Conservation (phyloP, 2,113 vertebrate genomes). For the Rhea pennata region DNA sequence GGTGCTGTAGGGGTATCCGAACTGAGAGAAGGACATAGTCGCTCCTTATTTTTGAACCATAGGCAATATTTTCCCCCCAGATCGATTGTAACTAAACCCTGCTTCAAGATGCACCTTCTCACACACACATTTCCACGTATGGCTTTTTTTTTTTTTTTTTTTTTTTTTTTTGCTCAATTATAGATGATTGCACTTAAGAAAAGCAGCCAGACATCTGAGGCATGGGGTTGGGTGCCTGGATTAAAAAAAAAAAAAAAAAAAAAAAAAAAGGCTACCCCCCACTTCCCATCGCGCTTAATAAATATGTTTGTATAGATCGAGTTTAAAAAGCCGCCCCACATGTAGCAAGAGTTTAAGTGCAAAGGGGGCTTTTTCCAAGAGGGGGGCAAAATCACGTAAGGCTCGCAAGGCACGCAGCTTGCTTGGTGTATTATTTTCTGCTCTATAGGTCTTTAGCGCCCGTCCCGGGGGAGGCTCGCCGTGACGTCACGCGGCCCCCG, state of each 20-base stretch:
- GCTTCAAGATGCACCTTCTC: constrained; percentile 85
- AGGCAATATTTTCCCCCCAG: constrained; percentile 86
- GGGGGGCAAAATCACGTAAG: constrained; percentile 64
- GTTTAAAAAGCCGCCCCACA: constrained; percentile 72
- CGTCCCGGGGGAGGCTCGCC: constrained; percentile 89
- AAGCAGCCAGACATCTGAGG: constrained; percentile 74
- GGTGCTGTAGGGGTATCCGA: constrained; percentile 95
- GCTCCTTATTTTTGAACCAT: constrained; percentile 88
- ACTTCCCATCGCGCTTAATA: constrained; percentile 71
- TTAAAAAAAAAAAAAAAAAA: constrained; percentile 10
- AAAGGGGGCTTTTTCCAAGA: constrained; percentile 81
- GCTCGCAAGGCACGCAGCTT: constrained; percentile 86
- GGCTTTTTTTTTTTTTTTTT: constrained; percentile 74
- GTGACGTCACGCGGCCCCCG: constrained; percentile 90
- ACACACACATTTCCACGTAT: constrained; percentile 86
- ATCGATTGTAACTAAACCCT: constrained; percentile 89
- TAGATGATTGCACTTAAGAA: constrained; percentile 90
- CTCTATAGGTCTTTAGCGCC: constrained; percentile 91
- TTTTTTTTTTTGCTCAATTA: constrained; percentile 77
- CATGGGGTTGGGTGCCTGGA: constrained; percentile 79
- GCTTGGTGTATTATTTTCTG: constrained; percentile 93
- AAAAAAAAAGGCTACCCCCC: constrained; percentile 77
- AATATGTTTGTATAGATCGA: constrained; percentile 74
- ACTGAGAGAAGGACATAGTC: constrained; percentile 97
- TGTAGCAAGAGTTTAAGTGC: constrained; percentile 79